A percentile compares a stretch with the other conserved stretches of the same genome.
These are phyloP conservation scores for Lophura nycthemera DNA, from an alignment of 2,113 vertebrate genomes.

Conservation along the genomic window DNA sequence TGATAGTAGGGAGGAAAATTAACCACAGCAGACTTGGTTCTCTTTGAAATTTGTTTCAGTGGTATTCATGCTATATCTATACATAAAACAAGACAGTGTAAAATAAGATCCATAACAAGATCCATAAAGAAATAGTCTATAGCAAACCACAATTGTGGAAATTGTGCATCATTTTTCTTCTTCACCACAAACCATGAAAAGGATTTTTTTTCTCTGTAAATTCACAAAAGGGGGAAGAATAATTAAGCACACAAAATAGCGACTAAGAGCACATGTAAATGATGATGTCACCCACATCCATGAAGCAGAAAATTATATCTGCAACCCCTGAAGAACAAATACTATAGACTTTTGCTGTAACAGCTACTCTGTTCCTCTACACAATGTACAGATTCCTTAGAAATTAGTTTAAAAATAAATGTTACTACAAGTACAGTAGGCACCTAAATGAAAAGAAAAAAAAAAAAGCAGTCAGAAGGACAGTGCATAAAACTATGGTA, in stretches of 20 bases:
- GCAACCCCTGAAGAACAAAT: background rate
- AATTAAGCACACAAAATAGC: background rate
- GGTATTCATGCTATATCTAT: background rate
- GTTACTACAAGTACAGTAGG: background rate
- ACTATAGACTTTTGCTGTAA: background rate
- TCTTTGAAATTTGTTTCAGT: background rate
- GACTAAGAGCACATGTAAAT: background rate
- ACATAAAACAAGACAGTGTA: background rate
- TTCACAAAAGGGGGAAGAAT: background rate
- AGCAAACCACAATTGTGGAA: background rate
- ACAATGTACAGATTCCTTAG: background rate
- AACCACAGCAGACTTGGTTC: background rate
- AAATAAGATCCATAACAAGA: background rate
- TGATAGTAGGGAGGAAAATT: background rate
- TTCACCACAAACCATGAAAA: background rate
- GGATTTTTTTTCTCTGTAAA: background rate
- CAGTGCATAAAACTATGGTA: background rate
- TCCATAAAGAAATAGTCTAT: background rate
- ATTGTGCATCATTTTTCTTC: background rate
- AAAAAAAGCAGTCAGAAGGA: background rate
- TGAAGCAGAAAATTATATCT: rapidly evolving
- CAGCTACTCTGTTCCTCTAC: background rate
- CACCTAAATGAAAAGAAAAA: background rate
- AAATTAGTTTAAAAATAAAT: background rate
- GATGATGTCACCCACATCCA: background rate